phyloP scores from a whole-genome alignment of 2,888 invertebrate species.

The Aporophyla lueneburgensis region DNA sequence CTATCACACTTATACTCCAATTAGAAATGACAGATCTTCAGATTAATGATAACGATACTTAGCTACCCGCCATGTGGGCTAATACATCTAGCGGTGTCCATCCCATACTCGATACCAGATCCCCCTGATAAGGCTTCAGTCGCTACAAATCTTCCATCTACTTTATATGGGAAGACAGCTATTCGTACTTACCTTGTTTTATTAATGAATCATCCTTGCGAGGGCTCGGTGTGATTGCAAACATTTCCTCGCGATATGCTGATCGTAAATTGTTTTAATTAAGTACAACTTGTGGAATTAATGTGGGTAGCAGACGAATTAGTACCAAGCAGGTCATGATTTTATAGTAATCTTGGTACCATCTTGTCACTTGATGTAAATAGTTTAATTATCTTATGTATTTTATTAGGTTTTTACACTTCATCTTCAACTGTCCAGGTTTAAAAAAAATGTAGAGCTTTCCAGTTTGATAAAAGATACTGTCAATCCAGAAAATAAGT shows the following conservation, averaged over 20 bases:
- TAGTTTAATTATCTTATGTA: conserved; percentile 6
- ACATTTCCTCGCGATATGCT: conserved; percentile 54
- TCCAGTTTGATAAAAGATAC: conserved; percentile 4
- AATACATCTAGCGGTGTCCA: conserved; percentile 80
- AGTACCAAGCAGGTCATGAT: not conserved
- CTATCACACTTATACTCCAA: conserved; percentile 81
- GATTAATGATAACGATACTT: conserved; percentile 82
- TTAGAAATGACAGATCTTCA: conserved; percentile 83
- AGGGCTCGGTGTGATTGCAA: conserved; percentile 68
- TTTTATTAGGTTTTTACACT: not conserved
- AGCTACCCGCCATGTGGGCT: conserved; percentile 78
- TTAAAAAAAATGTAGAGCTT: not conserved
- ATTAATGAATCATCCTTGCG: conserved; percentile 72
- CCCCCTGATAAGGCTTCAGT: conserved; percentile 75
- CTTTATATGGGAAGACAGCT: conserved; percentile 68
- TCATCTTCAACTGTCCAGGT: too few species aligned
- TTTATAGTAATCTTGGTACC: not conserved
- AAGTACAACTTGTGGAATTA: conserved; percentile 5
- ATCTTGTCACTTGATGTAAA: conserved; percentile 14
- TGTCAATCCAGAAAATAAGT: conserved; percentile 1
- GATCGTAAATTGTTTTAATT: conserved; percentile 41
- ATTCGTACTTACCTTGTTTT: conserved; percentile 72
- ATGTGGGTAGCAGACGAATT: conserved; percentile 25
- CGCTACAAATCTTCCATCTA: conserved; percentile 72
- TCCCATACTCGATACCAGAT: conserved; percentile 74